These are phyloP conservation scores for Beris morrisii DNA, from an alignment of 2,888 invertebrate species.

Conservation along the genomic window DNA sequence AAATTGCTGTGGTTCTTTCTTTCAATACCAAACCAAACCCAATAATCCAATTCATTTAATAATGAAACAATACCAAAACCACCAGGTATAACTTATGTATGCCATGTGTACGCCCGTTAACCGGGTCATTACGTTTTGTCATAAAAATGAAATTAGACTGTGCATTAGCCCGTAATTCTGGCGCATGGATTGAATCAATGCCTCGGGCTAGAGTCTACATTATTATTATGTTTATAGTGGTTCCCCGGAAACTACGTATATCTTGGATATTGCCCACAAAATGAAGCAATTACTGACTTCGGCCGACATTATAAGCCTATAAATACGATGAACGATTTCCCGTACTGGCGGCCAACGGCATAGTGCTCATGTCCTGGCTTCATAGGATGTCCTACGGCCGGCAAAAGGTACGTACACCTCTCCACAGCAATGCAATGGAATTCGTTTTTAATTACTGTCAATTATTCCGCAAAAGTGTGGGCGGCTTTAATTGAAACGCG, in stretches of 20 bases:
- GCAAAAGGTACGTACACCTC: background rate
- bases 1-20: no score
- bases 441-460: slow-evolving; percentile 26
- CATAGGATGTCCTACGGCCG: no score
- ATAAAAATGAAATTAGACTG: slow-evolving; percentile 25
- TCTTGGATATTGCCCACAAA: slow-evolving; percentile 9
- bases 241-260: background rate
- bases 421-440: slow-evolving; percentile 4
- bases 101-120: no score
- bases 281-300: slow-evolving; percentile 22
- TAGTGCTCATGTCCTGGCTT: no score
- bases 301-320: slow-evolving; percentile 17
- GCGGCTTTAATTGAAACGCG: slow-evolving; percentile 19
- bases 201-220: background rate
- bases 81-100: no score
- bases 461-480: slow-evolving; percentile 21
- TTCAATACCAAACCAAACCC: no score
- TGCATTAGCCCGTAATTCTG: slow-evolving; percentile 20
- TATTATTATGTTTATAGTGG: no score
- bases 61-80: no score
- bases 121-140: slow-evolving; percentile 11
- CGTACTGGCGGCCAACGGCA: no score
- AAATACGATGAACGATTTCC: slow-evolving; percentile 15
- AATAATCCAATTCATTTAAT: no score
- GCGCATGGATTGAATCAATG: slow-evolving; percentile 27